Evolutionary conservation across 2,797 vertebrate genomes (phyloP).

Genomic region (Malacoraja senta): DNA sequence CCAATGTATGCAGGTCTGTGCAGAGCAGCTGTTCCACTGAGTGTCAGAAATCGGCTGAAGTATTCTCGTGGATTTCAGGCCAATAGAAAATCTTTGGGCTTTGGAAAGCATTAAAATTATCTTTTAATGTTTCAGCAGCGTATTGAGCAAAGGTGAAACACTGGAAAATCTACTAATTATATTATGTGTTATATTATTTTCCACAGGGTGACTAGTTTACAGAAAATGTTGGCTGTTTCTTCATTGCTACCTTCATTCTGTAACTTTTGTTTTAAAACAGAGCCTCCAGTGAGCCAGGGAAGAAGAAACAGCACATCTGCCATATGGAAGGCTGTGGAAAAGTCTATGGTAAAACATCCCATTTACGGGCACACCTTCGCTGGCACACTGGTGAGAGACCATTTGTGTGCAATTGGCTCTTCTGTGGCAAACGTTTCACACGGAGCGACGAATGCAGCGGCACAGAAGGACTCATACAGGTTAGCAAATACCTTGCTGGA

Average conservation of each 20-base stretch:
- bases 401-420: constrained; percentile 98
- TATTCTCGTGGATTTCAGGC: neutral
- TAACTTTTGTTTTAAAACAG: constrained; percentile 50
- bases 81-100: neutral
- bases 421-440: constrained; percentile 96
- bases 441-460: constrained; percentile 92
- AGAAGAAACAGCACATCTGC: constrained; percentile 98
- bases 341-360: constrained; percentile 97
- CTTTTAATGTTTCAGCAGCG: neutral
- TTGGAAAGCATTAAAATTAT: too few species aligned
- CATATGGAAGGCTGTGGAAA: constrained; percentile 98
- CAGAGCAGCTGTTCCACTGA: neutral
- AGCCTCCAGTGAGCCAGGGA: constrained; percentile 85
- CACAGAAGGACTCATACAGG: constrained; percentile 96
- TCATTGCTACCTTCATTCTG: neutral
- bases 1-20: neutral
- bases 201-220: neutral
- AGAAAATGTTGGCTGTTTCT: neutral
- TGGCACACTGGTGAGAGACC: constrained; percentile 99
- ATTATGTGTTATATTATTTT: neutral
- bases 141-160: neutral
- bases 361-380: constrained; percentile 92
- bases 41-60: neutral
- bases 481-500: constrained; percentile 46
- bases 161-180: neutral